A percentile compares a stretch with the other conserved stretches of the same genome.
Conservation (phyloP, 2,888 invertebrate genomes). For the Athetis lepigone region DNA sequence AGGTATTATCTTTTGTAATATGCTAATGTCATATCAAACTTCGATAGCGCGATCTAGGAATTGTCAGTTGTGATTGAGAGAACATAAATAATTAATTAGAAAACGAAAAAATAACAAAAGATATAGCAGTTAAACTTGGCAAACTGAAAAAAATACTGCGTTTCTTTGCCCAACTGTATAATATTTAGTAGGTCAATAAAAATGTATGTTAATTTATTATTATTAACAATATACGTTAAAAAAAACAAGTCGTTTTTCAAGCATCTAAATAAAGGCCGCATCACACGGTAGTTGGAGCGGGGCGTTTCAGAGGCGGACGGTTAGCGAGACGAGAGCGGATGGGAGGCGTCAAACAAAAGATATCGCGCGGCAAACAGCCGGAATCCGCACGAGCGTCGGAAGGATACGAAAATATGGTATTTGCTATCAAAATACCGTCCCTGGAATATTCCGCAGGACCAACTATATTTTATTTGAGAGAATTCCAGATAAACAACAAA, state of each 20-base stretch:
- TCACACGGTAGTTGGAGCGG: constrained; percentile 41
- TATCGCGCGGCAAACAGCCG: constrained; percentile 27
- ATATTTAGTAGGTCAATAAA: constrained; percentile 26
- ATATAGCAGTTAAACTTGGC: constrained; percentile 1
- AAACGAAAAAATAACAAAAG: constrained; percentile 9
- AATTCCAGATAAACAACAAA: background rate
- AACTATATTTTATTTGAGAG: constrained; percentile 11
- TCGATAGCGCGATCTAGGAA: too few relatives aligned
- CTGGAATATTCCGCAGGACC: constrained; percentile 22
- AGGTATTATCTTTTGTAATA: too few relatives aligned
- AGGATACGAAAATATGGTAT: constrained; percentile 44
- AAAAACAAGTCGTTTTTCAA: constrained; percentile 35
- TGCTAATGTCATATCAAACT: too few relatives aligned
- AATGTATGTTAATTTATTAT: constrained; percentile 31
- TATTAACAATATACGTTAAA: constrained; percentile 32
- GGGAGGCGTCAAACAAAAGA: constrained; percentile 37
- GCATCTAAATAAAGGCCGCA: constrained; percentile 2
- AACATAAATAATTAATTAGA: constrained; percentile 14
- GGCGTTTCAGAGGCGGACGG: constrained; percentile 31
- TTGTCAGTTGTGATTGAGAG: too few relatives aligned
- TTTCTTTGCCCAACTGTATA: constrained; percentile 12
- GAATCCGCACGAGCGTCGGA: constrained; percentile 35
- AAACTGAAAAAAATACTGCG: constrained; percentile 11
- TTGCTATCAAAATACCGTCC: constrained; percentile 37
- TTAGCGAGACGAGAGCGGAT: constrained; percentile 37